These are phyloP conservation scores for Drosophila baimaii DNA, from an alignment of 1,140 invertebrate species.

Conservation along the genomic window DNA sequence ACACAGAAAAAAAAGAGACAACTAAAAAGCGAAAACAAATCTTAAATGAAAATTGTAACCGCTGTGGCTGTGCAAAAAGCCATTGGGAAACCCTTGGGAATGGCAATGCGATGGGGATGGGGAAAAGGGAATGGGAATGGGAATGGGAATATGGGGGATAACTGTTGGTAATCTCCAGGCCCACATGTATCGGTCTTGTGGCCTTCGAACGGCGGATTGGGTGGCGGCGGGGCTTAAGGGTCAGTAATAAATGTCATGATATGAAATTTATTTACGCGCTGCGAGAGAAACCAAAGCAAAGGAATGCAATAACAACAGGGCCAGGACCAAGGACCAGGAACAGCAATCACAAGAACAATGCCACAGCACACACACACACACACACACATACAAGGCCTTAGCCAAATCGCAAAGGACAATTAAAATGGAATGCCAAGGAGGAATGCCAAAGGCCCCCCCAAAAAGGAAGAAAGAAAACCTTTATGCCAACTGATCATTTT, in stretches of 20 bases:
- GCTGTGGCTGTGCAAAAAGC: conserved; percentile 51
- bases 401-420: conserved; percentile 63
- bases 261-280: conserved; percentile 81
- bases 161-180: conserved; percentile 61
- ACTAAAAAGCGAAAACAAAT: conserved; percentile 69
- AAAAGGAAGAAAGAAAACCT: conserved; percentile 28
- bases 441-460: conserved; percentile 31
- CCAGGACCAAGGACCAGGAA: conserved; percentile 32
- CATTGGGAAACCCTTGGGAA: conserved; percentile 53
- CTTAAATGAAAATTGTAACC: conserved; percentile 81
- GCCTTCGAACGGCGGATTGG: conserved; percentile 45
- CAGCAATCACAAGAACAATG: conserved; percentile 56
- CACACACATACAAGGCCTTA: conserved; percentile 36
- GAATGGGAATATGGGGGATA: conserved; percentile 12
- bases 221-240: conserved; percentile 65
- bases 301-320: conserved; percentile 69
- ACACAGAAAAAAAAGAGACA: conserved; percentile 22
- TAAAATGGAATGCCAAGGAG: conserved; percentile 53
- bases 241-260: conserved; percentile 82
- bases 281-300: conserved; percentile 78
- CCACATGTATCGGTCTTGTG: conserved; percentile 54
- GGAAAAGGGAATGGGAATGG: not conserved
- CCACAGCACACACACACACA: conserved; percentile 35
- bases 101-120: conserved; percentile 23
- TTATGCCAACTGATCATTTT: conserved; percentile 17